phyloP scores from a whole-genome alignment of 2,888 invertebrate genomes.

The Pteria penguin region DNA sequence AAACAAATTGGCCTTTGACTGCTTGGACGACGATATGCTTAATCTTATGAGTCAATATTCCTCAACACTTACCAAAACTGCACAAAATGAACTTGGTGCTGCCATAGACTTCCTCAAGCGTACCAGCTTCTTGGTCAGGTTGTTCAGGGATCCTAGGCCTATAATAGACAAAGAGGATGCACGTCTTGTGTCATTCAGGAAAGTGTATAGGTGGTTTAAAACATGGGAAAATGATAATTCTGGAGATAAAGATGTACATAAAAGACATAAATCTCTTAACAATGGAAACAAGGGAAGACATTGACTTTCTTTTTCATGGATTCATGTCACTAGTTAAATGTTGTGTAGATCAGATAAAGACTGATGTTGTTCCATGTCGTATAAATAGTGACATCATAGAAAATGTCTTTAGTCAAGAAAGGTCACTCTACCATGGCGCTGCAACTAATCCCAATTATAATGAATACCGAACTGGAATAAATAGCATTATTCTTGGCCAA shows the following conservation, averaged over 20 bases:
- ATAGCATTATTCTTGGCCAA: constrained; percentile 32
- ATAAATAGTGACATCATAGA: constrained; percentile 35
- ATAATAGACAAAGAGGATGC: constrained; percentile 23
- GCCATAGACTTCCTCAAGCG: constrained; percentile 6
- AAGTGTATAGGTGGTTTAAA: constrained; percentile 21
- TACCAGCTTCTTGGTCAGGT: constrained; percentile 7
- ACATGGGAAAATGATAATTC: constrained; percentile 11
- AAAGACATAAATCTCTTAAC: constrained; percentile 14
- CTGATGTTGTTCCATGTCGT: constrained; percentile 9
- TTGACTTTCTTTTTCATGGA: constrained; percentile 7
- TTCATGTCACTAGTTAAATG: constrained; percentile 9
- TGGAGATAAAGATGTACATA: not conserved
- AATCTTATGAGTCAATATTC: constrained; percentile 23
- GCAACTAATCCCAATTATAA: constrained; percentile 33
- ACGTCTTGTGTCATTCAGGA: not conserved
- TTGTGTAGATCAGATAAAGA: constrained; percentile 5
- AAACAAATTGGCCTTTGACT: constrained; percentile 16
- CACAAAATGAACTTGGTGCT: constrained; percentile 3
- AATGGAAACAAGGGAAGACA: constrained; percentile 12
- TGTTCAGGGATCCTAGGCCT: constrained; percentile 28
- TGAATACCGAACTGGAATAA: constrained; percentile 23
- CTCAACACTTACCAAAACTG: constrained; percentile 9
- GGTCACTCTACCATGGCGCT: constrained; percentile 30
- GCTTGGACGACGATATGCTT: constrained; percentile 7
- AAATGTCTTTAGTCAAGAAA: constrained; percentile 33